A percentile compares a stretch with the other conserved stretches of the same genome.
These are phyloP conservation scores for Actinia tenebrosa DNA, from an alignment of 64 coral and sea anemone genomes.

Conservation along the genomic window DNA sequence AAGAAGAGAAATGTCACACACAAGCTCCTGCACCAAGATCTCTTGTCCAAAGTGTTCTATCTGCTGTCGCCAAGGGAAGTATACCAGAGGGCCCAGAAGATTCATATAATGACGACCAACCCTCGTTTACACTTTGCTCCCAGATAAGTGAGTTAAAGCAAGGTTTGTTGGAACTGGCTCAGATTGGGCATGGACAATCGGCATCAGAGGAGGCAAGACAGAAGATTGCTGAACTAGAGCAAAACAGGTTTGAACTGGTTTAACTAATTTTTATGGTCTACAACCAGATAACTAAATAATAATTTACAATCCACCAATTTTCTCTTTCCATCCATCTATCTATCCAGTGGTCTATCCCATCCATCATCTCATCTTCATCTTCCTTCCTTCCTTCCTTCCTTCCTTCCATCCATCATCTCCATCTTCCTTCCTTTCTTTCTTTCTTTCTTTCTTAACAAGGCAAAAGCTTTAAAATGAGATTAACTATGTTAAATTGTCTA, in stretches of 20 bases:
- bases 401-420: too few species aligned
- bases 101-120: neutral
- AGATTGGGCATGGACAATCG: slow-evolving; percentile 39
- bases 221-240: slow-evolving; percentile 34
- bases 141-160: slow-evolving; percentile 68
- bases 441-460: too few species aligned
- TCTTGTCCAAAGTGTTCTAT: slow-evolving; percentile 66
- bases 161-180: slow-evolving; percentile 41
- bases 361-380: too few species aligned
- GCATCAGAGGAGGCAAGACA: slow-evolving; percentile 24
- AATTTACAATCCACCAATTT: too few species aligned
- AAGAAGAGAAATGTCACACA: neutral
- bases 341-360: too few species aligned
- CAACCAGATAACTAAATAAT: too few species aligned
- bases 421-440: too few species aligned
- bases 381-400: too few species aligned
- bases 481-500: too few species aligned
- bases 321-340: too few species aligned
- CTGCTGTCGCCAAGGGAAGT: slow-evolving; percentile 50
- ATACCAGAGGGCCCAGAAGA: neutral
- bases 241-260: slow-evolving; percentile 48
- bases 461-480: too few species aligned
- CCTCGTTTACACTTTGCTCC: slow-evolving; percentile 19
- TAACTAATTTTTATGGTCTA: neutral
- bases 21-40: slow-evolving; percentile 10